A percentile compares a stretch with the other conserved stretches of the same genome.
Conservation (phyloP, 2,888 invertebrate genomes). For the Drosophila anomalata region DNA sequence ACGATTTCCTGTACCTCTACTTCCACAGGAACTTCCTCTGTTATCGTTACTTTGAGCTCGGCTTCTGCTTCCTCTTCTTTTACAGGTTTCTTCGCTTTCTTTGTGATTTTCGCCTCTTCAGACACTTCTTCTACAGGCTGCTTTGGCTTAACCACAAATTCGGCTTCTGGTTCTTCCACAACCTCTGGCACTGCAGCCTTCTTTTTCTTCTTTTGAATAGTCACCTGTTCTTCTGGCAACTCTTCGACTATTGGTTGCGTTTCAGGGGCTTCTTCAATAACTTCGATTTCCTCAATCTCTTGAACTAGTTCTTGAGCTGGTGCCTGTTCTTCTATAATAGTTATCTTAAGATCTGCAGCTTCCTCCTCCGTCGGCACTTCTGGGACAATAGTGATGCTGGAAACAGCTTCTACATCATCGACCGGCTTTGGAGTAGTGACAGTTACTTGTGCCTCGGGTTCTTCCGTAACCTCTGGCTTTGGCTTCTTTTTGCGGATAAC, state of each 20-base stretch:
- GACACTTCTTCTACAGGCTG: conserved; percentile 72
- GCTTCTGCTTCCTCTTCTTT: conserved; percentile 73
- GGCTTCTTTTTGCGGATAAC: conserved; percentile 77
- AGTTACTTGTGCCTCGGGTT: conserved; percentile 63
- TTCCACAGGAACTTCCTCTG: conserved; percentile 72
- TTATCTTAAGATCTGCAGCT: conserved; percentile 74
- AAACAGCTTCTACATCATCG: conserved; percentile 75
- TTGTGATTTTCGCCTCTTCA: conserved; percentile 76
- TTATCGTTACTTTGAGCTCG: conserved; percentile 76
- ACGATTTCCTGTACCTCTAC: conserved; percentile 63
- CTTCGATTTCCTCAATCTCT: conserved; percentile 67
- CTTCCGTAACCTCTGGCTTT: conserved; percentile 64
- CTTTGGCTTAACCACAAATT: conserved; percentile 70
- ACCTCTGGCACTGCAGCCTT: conserved; percentile 57
- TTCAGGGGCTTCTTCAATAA: conserved; percentile 63
- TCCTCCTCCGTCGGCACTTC: conserved; percentile 76
- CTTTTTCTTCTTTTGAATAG: conserved; percentile 66
- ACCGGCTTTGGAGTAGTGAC: conserved; percentile 57
- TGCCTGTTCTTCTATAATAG: conserved; percentile 69
- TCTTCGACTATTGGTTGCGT: conserved; percentile 57
- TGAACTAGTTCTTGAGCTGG: conserved; percentile 62
- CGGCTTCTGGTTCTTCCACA: conserved; percentile 80
- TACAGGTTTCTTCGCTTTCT: conserved; percentile 71
- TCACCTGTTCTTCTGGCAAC: conserved; percentile 46
- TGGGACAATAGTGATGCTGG: conserved; percentile 74